A percentile compares a stretch with the other conserved stretches of the same genome.
Evolutionary conservation across 1,140 invertebrate species (phyloP).

Genomic region (Nasonia longicornis): DNA sequence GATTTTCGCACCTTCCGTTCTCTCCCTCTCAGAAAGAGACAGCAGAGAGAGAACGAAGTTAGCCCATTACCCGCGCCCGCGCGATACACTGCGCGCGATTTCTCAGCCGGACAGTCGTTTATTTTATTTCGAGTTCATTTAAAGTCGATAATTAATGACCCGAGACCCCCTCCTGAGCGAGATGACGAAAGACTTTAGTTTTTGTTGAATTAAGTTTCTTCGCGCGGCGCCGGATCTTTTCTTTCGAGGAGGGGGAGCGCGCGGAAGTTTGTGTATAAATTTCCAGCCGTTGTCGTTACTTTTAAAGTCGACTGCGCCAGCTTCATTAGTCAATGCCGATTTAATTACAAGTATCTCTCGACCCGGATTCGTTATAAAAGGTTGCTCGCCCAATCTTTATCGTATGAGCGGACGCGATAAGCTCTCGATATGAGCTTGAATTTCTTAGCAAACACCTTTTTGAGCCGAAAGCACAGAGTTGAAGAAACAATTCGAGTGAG

Average conservation of each 20-base stretch:
- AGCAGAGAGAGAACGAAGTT: slow-evolving; percentile 11
- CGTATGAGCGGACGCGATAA: no score
- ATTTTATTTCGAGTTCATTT: slow-evolving; percentile 39
- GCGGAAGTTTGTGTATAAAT: background rate
- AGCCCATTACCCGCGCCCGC: slow-evolving; percentile 14
- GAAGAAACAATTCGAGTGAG: background rate
- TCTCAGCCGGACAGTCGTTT: slow-evolving; percentile 17
- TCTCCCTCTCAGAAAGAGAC: background rate
- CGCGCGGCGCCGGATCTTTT: background rate
- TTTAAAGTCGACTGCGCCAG: no score
- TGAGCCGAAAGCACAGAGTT: no score
- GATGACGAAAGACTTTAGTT: slow-evolving; percentile 15
- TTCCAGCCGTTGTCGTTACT: background rate
- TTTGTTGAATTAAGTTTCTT: slow-evolving; percentile 24
- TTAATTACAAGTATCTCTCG: background rate
- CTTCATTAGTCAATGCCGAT: background rate
- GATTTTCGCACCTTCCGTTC: slow-evolving; percentile 17
- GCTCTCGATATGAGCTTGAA: no score
- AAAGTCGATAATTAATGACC: slow-evolving; percentile 39
- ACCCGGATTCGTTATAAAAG: background rate
- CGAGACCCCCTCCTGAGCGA: background rate
- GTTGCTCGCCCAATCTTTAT: background rate
- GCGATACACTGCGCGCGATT: slow-evolving; percentile 23
- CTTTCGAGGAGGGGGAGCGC: background rate
- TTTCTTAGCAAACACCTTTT: no score